Base-by-base conservation (phyloP, 2,113 vertebrate genomes). In the Rutilus rutilus region DNA sequence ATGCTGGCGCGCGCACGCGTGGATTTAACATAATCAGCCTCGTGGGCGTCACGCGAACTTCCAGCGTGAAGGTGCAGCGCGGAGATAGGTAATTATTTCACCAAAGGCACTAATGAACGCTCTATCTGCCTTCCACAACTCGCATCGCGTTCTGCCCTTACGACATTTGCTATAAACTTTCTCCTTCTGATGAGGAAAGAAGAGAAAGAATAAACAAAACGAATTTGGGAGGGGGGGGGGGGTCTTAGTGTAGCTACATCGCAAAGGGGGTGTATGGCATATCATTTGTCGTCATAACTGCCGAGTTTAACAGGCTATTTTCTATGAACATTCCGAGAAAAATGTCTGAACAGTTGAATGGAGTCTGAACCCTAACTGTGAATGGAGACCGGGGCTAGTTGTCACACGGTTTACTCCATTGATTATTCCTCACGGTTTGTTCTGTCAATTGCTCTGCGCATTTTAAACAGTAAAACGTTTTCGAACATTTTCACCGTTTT, bases 11-110 rank as follows among this genome's bases (percentile, higher is more conserved):
- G 92, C 92, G 91, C 90, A 91, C 91, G 67, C 45, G 71, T 59
- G 87, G 85, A 85, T 86, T 93, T 94, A 89, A 91, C 93, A 87
- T 92, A 88, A 93, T 91, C 92, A 92, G 90, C 91, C 93, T 93
- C 88, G 85, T 89, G 90, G 92, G 92, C 91, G 71, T 86, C 88
- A 86, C 84, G 88, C 89, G 91, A 84, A 91, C 92, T 90, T 89
- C 87, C 87, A 27, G 88, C 81, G 88, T 90, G 91, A 94, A 94
- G 93, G 93, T 95, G 94, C 89, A 65, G 88, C 19, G 21, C 62
- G 87, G 88, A 93, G 94, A 95, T 95, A 94, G 91, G 88, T 93
- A 89, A 90, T 89, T 90, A 91, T 91, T 89, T 71, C 85, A 87
- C 80, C 76, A 88, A 87, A 73, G 80, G 84, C 87, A 17, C 88